phyloP scores from a whole-genome alignment of 2,888 invertebrate species.

The Lochmaea capreae region DNA sequence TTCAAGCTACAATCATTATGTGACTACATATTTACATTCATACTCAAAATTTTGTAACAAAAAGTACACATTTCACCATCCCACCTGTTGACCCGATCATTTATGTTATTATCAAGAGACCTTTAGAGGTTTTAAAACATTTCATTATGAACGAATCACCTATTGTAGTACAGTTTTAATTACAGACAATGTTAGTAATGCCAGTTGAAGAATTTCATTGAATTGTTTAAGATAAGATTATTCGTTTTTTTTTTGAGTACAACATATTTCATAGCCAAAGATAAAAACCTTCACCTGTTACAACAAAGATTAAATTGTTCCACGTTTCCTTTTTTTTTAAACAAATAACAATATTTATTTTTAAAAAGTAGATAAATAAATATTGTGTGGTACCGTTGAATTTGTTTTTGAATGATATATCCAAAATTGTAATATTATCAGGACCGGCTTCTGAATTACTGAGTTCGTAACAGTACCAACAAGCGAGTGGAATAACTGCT shows the following conservation, averaged over 20 bases:
- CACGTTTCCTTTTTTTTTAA: no score
- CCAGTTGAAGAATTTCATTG: not conserved
- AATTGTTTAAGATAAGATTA: slow-evolving; percentile 22
- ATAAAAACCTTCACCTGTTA: not conserved
- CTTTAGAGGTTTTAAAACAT: slow-evolving; percentile 8
- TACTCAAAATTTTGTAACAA: not conserved
- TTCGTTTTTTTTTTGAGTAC: slow-evolving; percentile 12
- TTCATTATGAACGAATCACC: slow-evolving; percentile 14
- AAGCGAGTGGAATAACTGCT: no score
- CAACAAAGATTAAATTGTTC: slow-evolving; percentile 2
- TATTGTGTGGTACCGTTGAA: no score
- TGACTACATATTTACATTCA: not conserved
- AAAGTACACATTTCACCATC: not conserved
- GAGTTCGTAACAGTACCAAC: no score
- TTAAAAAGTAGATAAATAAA: not conserved
- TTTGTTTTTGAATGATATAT: no score
- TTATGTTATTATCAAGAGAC: not conserved
- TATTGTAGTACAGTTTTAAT: slow-evolving; percentile 16
- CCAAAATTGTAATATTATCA: no score
- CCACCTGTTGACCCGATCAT: not conserved
- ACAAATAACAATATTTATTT: not conserved
- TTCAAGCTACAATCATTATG: not conserved
- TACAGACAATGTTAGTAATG: slow-evolving; percentile 10
- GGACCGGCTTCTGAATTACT: no score
- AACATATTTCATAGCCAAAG: slow-evolving; percentile 3